Evolutionary conservation across 2,888 invertebrate genomes (phyloP), one percentile per base, ranked within the genome.

Genomic region (Philereme vetulata): DNA sequence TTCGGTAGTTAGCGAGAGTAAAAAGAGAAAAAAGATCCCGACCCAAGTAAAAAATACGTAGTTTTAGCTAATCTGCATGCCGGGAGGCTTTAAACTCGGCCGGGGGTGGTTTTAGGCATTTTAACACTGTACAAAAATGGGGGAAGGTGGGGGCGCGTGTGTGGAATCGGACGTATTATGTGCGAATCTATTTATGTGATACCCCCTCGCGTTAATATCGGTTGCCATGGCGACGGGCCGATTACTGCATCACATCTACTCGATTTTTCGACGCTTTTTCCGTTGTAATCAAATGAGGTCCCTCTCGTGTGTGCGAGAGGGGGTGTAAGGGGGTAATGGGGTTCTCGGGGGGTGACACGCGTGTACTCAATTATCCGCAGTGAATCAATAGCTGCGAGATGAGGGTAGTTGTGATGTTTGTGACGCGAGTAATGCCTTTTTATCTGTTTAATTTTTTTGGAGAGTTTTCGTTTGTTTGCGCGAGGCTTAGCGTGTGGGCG

Each of bases 31-130:
- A 83, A 81, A 76, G 80, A 80, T 79, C 81, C 83, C 73, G 63
- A 57, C 54, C 56, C 84, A 92, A 93, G 93, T 93, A 93, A 93
- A 93, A 93, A 93, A 93, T 93, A 93, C 93, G 93, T 93, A 93
- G 93, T 93, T 93, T 94, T 94, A 93, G 93, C 93, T 93, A 93
- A 93, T 93, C 93, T 93, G 92, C 93, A 93, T 93, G 89, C 81
- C 78, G 74, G 75, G 72, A 67, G 78, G 74, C 61, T 77, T 78
- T 77, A 78, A 78, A 77, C 70, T 68, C 70, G 76, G 79, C 62
- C 74, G 71, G 60, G 76, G 85, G 86, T 78, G 86, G 87, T 85
- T 88, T 88, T 88, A 90, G 90, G 89, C 87, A 88, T 90, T 91
- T 91, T 90, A 90, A 90, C 90, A 88, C 82, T 84, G 89, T 86